Percentiles rank a stretch among this genome's conserved stretches.
Conservation (phyloP, 1,140 invertebrate species). For the Vollenhovia emeryi region DNA sequence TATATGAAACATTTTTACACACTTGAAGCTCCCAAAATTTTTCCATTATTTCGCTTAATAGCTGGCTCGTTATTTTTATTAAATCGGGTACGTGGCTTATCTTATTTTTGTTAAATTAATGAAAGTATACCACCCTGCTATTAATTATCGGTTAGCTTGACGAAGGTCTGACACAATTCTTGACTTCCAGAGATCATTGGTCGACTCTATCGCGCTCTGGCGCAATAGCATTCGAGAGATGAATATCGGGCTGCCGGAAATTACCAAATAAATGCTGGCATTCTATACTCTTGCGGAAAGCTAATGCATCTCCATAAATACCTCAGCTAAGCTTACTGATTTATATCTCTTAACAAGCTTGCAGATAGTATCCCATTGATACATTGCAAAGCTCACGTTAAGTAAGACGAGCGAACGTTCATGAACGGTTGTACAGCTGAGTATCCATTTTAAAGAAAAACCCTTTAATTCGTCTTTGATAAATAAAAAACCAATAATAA, state of each 20-base stretch:
- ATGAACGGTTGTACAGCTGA: background rate
- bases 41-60: background rate
- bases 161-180: conserved; percentile 44
- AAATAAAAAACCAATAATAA: background rate
- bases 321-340: conserved; percentile 43
- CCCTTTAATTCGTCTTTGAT: background rate
- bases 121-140: background rate
- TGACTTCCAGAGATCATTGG: conserved; percentile 28
- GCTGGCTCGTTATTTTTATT: background rate
- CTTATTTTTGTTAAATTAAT: conserved; percentile 30
- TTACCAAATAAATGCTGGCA: conserved; percentile 60
- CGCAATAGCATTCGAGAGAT: conserved; percentile 47
- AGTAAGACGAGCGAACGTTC: conserved; percentile 31
- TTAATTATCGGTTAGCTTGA: conserved; percentile 34
- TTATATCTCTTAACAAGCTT: conserved; percentile 58
- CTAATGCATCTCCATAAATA: conserved; percentile 62
- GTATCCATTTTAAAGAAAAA: conserved; percentile 11
- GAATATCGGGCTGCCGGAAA: conserved; percentile 56
- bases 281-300: conserved; percentile 51
- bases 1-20: background rate
- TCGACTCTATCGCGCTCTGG: conserved; percentile 37
- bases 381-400: conserved; percentile 56
- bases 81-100: background rate
- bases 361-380: conserved; percentile 55
- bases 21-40: background rate